Evolutionary conservation across 1,140 invertebrate genomes (phyloP), one percentile per base, ranked within the genome.

Genomic region (Drosophila tropicalis): DNA sequence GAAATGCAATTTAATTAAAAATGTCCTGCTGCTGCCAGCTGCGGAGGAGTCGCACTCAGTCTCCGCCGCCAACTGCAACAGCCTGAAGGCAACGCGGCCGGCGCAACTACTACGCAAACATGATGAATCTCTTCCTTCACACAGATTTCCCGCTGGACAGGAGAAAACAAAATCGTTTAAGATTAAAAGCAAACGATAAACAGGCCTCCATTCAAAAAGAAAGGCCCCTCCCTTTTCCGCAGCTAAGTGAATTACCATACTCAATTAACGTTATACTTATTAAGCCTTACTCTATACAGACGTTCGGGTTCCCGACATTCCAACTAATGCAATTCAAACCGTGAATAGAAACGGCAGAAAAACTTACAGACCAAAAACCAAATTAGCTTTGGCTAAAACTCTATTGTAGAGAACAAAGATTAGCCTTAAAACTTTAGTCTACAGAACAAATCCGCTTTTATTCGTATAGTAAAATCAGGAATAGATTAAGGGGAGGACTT

Each of bases 1-100:
- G 83, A 87, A 87, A 87, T 87, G 83, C 83, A 87, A 87, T 87
- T 87, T 87, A 87, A 87, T 87, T 87, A 87, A 87, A 87, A 87
- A 87, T 87, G 83, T 87, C 83, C 82, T 86, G 83, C 82, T 85
- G 72, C 70, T 74, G 80, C 76, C 82, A 70, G 75, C 73, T 67
- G 66, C 60, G 71, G 25, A 5, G 15, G 64, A 39, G n/a, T 64
- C 56, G 55, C 67, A 29, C 29, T 29, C 29, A 29, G 29, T 40
- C 63, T 44, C 60, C 58, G 32, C 34, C 34, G 17, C 29, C 25
- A 12, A 25, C 41, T 62, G 34, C 39, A 17, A 25, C 12, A 22
- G 44, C 44, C 17, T 51, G 17, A 22, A 51, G 44, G 44, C 17
- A 51, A 22, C 44, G 44, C 19, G 19, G 17, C 17, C 44, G 44